These are phyloP conservation scores for Laspeyria flexula DNA, from an alignment of 2,888 invertebrate genomes.

Conservation along the genomic window DNA sequence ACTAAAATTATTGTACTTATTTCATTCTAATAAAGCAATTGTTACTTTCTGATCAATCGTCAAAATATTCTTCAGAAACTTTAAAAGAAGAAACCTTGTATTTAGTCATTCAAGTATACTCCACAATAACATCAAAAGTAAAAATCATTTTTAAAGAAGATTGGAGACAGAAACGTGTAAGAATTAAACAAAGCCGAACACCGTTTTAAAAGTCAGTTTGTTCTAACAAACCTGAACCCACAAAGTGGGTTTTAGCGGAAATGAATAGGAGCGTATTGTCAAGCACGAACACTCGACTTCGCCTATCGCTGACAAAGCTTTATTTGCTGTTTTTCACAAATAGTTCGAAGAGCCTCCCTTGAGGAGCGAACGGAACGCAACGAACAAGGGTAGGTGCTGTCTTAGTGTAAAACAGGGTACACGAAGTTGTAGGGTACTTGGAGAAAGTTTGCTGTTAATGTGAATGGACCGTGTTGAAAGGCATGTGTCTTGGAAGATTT, in stretches of 20 bases:
- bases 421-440: constrained; percentile 20
- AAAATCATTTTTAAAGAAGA: constrained; percentile 17
- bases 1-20: no score
- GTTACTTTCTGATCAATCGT: no score
- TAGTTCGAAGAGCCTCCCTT: constrained; percentile 54
- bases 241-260: constrained; percentile 68
- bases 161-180: constrained; percentile 30
- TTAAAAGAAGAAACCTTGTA: no score
- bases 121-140: constrained; percentile 18
- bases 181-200: constrained; percentile 42
- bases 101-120: no score
- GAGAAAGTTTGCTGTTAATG: constrained; percentile 26
- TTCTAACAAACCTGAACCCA: constrained; percentile 54
- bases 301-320: constrained; percentile 74
- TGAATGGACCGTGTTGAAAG: constrained; percentile 22
- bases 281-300: constrained; percentile 60
- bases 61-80: no score
- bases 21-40: no score
- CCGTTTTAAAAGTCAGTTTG: constrained; percentile 50
- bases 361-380: constrained; percentile 49
- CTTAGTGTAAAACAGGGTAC: constrained; percentile 26
- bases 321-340: constrained; percentile 75
- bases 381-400: constrained; percentile 19
- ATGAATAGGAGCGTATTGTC: constrained; percentile 70
- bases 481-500: constrained; percentile 3